These are phyloP conservation scores for Halichoerus grypus DNA, from an alignment of 2,113 vertebrate genomes.

Conservation along the genomic window DNA sequence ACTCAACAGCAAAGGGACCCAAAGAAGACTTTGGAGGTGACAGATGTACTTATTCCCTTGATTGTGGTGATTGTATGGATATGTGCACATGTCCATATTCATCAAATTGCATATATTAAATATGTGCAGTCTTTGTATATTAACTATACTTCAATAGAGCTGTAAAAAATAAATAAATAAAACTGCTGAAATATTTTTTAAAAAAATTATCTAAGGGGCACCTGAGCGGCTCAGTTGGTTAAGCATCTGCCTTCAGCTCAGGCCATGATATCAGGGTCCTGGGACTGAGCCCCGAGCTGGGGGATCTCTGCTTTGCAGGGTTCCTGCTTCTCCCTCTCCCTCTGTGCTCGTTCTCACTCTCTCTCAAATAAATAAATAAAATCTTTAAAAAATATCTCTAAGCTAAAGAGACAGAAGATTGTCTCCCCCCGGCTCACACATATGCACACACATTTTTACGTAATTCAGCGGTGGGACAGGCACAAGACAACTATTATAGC, in stretches of 20 bases:
- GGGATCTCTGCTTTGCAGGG: background rate
- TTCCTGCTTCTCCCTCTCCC: background rate
- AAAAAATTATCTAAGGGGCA: background rate
- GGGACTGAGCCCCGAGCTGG: background rate
- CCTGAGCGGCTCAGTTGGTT: background rate
- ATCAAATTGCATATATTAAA: background rate
- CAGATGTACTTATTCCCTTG: background rate
- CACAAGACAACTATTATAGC: background rate
- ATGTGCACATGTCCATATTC: background rate
- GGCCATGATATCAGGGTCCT: background rate
- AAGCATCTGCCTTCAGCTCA: background rate
- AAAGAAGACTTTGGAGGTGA: background rate
- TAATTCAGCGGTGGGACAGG: background rate
- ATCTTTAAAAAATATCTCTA: background rate
- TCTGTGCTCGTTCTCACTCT: background rate
- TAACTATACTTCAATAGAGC: background rate
- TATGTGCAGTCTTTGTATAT: background rate
- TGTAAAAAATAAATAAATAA: background rate
- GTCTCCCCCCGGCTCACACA: background rate
- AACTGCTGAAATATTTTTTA: background rate
- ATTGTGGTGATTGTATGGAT: background rate
- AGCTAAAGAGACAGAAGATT: background rate
- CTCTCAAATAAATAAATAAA: background rate
- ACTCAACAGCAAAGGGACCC: background rate
- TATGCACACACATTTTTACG: background rate